These are phyloP conservation scores for Oceanites oceanicus DNA, from an alignment of 2,113 vertebrate species.

Conservation along the genomic window DNA sequence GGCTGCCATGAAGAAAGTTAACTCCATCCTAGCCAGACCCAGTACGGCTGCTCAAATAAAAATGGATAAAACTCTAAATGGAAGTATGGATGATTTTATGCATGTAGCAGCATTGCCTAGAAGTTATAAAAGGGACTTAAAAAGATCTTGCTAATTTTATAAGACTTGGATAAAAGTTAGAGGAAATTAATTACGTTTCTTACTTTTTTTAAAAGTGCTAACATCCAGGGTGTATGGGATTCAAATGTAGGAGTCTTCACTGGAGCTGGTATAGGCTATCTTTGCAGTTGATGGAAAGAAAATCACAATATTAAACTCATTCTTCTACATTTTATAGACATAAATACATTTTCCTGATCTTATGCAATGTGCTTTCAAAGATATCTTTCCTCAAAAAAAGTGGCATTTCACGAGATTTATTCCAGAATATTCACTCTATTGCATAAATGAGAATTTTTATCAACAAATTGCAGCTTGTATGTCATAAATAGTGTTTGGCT, in stretches of 20 bases:
- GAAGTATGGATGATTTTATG: background rate
- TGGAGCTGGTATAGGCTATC: background rate
- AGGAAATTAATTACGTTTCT: background rate
- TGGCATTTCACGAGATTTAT: background rate
- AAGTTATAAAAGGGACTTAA: background rate
- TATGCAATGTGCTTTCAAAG: background rate
- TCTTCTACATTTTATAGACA: background rate
- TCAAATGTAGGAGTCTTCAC: background rate
- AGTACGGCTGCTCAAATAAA: background rate
- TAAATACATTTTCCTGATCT: background rate
- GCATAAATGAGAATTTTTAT: background rate
- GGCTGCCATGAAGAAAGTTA: background rate
- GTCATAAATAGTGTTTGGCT: background rate
- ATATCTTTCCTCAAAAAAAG: background rate
- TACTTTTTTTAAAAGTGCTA: background rate
- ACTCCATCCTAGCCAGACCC: background rate
- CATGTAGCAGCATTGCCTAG: background rate
- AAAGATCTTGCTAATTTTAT: background rate
- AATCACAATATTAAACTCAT: background rate
- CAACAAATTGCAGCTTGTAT: background rate
- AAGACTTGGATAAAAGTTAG: background rate
- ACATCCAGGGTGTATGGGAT: too few species aligned
- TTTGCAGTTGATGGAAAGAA: background rate
- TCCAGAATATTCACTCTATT: background rate
- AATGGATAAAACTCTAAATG: background rate